phyloP scores from a whole-genome alignment of 2,797 vertebrate genomes.

The Pseudochirops cupreus region DNA sequence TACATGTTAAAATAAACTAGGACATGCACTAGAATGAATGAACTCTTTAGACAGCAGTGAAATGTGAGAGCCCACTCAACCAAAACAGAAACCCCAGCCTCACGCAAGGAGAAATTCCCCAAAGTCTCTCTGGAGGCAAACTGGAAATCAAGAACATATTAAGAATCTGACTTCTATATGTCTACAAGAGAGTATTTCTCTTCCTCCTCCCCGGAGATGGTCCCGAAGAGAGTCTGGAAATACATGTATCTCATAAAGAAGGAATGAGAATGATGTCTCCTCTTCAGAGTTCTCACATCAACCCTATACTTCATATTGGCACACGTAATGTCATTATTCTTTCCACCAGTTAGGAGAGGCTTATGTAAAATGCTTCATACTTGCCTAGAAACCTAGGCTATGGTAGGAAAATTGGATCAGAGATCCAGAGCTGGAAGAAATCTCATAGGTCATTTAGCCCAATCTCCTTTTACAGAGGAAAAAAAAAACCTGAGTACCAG shows the following conservation, averaged over 20 bases:
- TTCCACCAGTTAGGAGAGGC: not conserved
- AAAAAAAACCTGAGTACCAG: not conserved
- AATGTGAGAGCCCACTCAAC: not conserved
- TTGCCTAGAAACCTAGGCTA: not conserved
- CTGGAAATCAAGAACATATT: not conserved
- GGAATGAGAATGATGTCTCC: not conserved
- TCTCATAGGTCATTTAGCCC: not conserved
- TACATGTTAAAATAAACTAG: not conserved
- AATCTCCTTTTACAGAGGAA: conserved; percentile 25
- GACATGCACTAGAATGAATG: not conserved
- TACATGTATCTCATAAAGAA: not conserved
- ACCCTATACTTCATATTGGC: not conserved
- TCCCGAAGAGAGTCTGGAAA: not conserved
- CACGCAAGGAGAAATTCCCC: not conserved
- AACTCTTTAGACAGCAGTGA: not conserved
- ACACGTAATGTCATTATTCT: not conserved
- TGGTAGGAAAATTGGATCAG: not conserved
- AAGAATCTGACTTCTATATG: not conserved
- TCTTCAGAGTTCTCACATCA: not conserved
- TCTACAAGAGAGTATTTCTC: not conserved
- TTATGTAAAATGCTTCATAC: not conserved
- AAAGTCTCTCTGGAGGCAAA: not conserved
- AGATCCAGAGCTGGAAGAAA: not conserved
- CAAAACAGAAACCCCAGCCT: not conserved
- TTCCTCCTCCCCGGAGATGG: not conserved